phyloP scores from a whole-genome alignment of 1,140 invertebrate genomes.

The Plectrocnemia conspersa region DNA sequence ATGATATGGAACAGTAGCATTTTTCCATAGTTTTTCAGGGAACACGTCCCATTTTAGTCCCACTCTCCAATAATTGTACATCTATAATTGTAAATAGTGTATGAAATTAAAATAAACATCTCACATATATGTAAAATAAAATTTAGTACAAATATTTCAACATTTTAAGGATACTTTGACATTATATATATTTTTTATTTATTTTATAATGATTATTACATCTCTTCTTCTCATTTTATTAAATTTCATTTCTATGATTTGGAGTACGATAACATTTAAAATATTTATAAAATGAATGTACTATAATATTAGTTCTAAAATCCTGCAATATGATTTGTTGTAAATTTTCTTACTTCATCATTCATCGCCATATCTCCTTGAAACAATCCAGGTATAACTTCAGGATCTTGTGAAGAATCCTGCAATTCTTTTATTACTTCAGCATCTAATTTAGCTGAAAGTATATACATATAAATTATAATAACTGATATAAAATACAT shows the following conservation, averaged over 20 bases:
- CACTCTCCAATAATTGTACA: constrained; percentile 54
- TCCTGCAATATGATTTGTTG: not conserved
- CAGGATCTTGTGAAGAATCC: constrained; percentile 53
- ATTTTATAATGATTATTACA: too few species aligned
- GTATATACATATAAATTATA: not conserved
- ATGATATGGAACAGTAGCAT: constrained; percentile 56
- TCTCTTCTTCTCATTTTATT: too few species aligned
- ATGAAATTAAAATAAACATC: not conserved
- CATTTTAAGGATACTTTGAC: too few species aligned
- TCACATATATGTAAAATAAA: too few species aligned
- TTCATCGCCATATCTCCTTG: constrained; percentile 63
- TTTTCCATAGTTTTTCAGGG: constrained; percentile 59
- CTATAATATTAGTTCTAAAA: not conserved
- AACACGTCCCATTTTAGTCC: constrained; percentile 62
- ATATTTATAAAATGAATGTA: too few species aligned
- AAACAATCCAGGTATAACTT: constrained; percentile 61
- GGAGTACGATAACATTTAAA: too few species aligned
- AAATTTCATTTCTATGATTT: too few species aligned
- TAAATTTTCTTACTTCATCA: constrained; percentile 40
- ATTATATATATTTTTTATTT: too few species aligned
- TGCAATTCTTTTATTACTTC: constrained; percentile 23
- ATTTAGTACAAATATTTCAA: too few species aligned
- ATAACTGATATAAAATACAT: not conserved
- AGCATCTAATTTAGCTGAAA: constrained; percentile 26
- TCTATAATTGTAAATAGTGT: constrained; percentile 47